phyloP scores from a whole-genome alignment of 2,888 invertebrate species.

The Rhingia rostrata region DNA sequence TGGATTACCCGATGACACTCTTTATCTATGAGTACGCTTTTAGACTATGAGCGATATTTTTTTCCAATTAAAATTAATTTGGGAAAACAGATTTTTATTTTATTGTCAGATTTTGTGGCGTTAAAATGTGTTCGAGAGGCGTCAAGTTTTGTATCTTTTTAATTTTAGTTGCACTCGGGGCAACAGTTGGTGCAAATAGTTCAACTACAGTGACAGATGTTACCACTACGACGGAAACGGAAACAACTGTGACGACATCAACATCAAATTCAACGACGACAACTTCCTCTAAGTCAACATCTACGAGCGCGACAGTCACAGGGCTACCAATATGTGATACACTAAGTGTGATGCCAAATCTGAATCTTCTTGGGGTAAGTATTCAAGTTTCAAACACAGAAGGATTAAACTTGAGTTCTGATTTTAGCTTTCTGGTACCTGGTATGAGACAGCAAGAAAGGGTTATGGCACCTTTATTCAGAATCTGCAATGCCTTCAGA shows the following conservation, averaged over 20 bases:
- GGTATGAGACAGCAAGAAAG: constrained; percentile 47
- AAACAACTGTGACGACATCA: not conserved
- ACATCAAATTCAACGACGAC: not conserved
- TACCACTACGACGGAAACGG: not conserved
- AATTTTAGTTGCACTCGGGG: not conserved
- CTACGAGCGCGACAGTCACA: not conserved
- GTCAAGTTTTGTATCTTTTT: constrained; percentile 13
- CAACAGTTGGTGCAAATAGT: not conserved
- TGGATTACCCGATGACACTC: constrained; percentile 26
- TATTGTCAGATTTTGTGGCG: not conserved
- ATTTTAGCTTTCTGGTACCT: constrained; percentile 40
- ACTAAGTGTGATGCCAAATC: constrained; percentile 24
- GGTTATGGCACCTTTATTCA: constrained; percentile 38
- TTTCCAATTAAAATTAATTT: not conserved
- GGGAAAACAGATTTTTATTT: constrained; percentile 17
- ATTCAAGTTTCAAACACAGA: not conserved
- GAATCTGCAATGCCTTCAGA: constrained; percentile 49
- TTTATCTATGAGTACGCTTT: constrained; percentile 21
- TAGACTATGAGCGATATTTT: constrained; percentile 13
- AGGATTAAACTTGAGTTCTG: not conserved
- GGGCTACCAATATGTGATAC: constrained; percentile 2
- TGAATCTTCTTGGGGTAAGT: constrained; percentile 14
- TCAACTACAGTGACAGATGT: not conserved
- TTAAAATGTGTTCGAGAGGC: constrained; percentile 24
- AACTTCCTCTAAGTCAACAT: not conserved